These are phyloP conservation scores for Nasua narica DNA, from an alignment of 2,797 vertebrate genomes.

Conservation along the genomic window DNA sequence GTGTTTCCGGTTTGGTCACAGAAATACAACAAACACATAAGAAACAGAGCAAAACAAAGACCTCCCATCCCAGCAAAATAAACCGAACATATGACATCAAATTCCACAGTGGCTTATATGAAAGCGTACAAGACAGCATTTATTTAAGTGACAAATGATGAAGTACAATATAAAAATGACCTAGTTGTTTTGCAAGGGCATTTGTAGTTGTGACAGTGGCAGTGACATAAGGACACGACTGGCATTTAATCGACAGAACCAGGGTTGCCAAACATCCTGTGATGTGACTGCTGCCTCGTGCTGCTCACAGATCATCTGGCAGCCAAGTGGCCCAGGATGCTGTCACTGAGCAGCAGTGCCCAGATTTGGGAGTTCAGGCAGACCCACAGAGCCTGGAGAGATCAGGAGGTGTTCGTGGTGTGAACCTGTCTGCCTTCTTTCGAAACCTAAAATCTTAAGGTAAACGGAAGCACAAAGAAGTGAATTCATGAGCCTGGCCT, in stretches of 20 bases:
- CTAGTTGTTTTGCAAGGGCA: background rate
- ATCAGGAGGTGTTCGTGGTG: background rate
- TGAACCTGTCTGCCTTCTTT: background rate
- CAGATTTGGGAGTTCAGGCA: background rate
- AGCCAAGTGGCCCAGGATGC: background rate
- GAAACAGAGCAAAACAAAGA: background rate
- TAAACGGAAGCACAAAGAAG: background rate
- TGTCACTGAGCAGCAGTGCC: background rate
- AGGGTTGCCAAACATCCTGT: background rate
- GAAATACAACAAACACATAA: background rate
- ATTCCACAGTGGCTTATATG: background rate
- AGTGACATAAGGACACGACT: background rate
- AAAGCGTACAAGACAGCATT: background rate
- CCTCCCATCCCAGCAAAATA: background rate
- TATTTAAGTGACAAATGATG: background rate
- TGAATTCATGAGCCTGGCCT: background rate
- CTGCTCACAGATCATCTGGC: background rate
- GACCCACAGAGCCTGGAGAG: background rate
- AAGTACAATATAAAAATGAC: background rate
- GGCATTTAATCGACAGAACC: background rate
- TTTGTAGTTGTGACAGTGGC: background rate
- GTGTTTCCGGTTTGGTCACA: background rate
- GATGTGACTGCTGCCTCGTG: accelerated
- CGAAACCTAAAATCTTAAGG: background rate
- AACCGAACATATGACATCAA: background rate